Evolutionary conservation across 2,888 invertebrate genomes (phyloP).

Genomic region (Amiota minor): DNA sequence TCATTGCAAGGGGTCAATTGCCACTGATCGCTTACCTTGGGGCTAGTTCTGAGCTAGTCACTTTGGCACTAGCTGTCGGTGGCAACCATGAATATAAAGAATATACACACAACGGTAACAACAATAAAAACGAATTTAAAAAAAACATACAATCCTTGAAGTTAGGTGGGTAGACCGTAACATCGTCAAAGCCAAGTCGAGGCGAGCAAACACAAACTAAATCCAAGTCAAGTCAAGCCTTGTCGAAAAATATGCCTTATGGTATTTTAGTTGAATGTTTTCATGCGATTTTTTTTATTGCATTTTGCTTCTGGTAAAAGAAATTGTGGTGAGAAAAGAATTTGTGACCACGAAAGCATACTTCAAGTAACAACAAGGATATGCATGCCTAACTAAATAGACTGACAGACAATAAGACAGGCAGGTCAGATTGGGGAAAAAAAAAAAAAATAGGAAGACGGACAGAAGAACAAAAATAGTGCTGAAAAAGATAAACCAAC

Average conservation of each 20-base stretch:
- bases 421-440: constrained; percentile 39
- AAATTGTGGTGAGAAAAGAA: constrained; percentile 68
- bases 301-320: constrained; percentile 27
- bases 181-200: neutral
- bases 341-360: constrained; percentile 61
- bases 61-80: too few species aligned
- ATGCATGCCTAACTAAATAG: constrained; percentile 46
- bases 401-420: constrained; percentile 44
- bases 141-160: too few species aligned
- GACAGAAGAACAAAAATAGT: constrained; percentile 34
- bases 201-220: neutral
- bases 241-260: constrained; percentile 61
- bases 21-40: neutral
- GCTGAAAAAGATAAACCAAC: too few species aligned
- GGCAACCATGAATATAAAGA: too few species aligned
- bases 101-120: too few species aligned
- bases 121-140: too few species aligned
- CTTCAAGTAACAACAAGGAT: constrained; percentile 19
- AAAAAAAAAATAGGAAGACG: constrained; percentile 43
- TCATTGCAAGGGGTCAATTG: too few species aligned
- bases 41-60: too few species aligned
- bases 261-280: constrained; percentile 49
- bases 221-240: constrained; percentile 34
- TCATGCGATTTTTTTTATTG: constrained; percentile 11
- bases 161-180: too few species aligned